Evolutionary conservation across 2,797 vertebrate species (phyloP).

Genomic region (Sylvia borin): DNA sequence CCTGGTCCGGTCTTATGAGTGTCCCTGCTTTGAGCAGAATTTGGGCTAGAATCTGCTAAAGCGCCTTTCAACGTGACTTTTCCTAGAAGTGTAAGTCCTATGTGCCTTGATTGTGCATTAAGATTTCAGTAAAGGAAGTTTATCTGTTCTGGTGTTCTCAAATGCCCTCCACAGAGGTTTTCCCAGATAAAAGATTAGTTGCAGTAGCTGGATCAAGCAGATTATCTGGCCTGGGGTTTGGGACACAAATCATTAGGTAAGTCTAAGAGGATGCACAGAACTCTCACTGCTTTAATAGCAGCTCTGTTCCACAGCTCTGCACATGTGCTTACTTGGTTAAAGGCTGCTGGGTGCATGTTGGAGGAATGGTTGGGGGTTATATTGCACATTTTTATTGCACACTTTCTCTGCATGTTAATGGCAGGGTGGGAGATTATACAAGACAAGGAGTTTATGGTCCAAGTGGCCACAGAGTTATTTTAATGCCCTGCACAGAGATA

Average conservation of each 20-base stretch:
- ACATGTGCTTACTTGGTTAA: neutral
- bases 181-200: neutral
- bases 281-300: neutral
- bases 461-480: neutral
- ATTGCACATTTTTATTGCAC: neutral
- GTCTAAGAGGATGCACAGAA: neutral
- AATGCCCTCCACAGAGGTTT: neutral
- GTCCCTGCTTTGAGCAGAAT: neutral
- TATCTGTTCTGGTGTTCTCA: neutral
- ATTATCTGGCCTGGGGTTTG: neutral
- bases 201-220: neutral
- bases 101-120: neutral
- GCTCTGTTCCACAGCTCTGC: neutral
- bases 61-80: neutral
- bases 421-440: neutral
- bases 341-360: neutral
- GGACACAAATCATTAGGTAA: neutral
- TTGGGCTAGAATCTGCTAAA: neutral
- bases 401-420: neutral
- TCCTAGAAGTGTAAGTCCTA: neutral
- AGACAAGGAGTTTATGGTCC: neutral
- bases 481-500: neutral
- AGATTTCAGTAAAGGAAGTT: neutral
- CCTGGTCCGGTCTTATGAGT: neutral
- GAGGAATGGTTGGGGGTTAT: neutral